Evolutionary conservation across 2,888 invertebrate genomes (phyloP), one percentile per base, ranked within the genome.

Genomic region (Thera obeliscata): DNA sequence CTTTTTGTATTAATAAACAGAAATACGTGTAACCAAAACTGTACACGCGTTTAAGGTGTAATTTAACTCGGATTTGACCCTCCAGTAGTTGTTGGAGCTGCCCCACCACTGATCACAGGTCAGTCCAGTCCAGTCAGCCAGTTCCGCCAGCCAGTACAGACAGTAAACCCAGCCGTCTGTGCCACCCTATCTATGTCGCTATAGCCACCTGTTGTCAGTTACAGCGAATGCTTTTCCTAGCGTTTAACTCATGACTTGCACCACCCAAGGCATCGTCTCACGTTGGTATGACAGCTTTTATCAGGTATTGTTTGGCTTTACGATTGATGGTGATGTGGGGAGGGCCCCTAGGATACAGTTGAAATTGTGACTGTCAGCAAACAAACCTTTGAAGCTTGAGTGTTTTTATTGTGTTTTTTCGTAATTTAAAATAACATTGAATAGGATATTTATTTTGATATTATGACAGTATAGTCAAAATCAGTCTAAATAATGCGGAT

Each of bases 251-350:
- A 5, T 72, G 11, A 59, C 75, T 82, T 84, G 76, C n/a, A 56
- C 76, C 78, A 70, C 48, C 61, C 63, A 35, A 61, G 73, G 69
- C 81, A 76, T 76, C 79, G 80, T 83, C 80, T 84, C 83, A 81
- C 83, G 83, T 88, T 87, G 87, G 87, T 87, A 87, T 87, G 88
- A 87, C 86, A 80, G 85, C 85, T 88, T 89, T 88, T 89, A 90
- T 88, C 88, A 87, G 85, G 85, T 87, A 89, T 88, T 90, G 88
- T 90, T 89, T 89, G 85, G 85, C 84, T 88, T 87, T 81, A 81
- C 85, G 87, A 86, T 86, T 86, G 85, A 85, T 81, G 84, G 80
- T 76, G 76, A 72, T 74, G 67, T 71, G 78, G 71, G 68, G 64
- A 52, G 43, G 3, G 35, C 59, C 46, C 58, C 43, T 2, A 50